phyloP scores from a whole-genome alignment of 2,888 invertebrate species.

The Brachynemurus nebulosus region DNA sequence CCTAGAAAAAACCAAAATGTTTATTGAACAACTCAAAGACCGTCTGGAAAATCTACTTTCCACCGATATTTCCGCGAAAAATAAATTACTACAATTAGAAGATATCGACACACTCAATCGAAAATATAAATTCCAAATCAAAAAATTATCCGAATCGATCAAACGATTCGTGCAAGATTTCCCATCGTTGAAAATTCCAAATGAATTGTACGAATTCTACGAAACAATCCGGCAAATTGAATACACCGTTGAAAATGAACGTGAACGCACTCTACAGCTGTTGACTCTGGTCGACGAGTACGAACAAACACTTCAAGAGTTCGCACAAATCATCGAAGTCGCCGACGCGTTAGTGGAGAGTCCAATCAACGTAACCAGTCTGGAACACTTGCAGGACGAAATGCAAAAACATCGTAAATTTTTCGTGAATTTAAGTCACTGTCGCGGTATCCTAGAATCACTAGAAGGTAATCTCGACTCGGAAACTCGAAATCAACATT shows the following conservation, averaged over 20 bases:
- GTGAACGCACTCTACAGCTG: conserved; percentile 61
- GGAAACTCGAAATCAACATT: conserved; percentile 60
- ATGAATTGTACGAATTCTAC: conserved; percentile 48
- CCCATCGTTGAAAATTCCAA: conserved; percentile 53
- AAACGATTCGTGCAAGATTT: conserved; percentile 51
- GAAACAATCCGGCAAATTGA: conserved; percentile 57
- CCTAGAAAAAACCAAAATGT: conserved; percentile 40
- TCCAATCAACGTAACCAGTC: conserved; percentile 56
- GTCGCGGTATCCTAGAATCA: conserved; percentile 73
- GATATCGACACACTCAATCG: conserved; percentile 52
- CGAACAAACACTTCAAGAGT: conserved; percentile 75
- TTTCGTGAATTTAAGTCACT: conserved; percentile 77
- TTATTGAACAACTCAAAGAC: conserved; percentile 36
- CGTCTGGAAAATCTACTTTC: conserved; percentile 41
- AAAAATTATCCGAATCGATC: conserved; percentile 46
- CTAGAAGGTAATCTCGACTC: conserved; percentile 69
- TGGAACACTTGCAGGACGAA: conserved; percentile 75
- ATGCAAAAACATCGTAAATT: conserved; percentile 82
- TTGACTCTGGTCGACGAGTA: conserved; percentile 72
- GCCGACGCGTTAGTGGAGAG: conserved; percentile 70
- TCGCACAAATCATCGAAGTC: conserved; percentile 70
- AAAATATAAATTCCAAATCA: conserved; percentile 43
- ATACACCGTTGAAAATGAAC: conserved; percentile 51
- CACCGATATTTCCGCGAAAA: conserved; percentile 49
- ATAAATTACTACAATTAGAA: conserved; percentile 55